Evolutionary conservation across 2,797 vertebrate genomes (phyloP), one percentile per base, ranked within the genome.

Genomic region (Ctenopoma kingsleyae): DNA sequence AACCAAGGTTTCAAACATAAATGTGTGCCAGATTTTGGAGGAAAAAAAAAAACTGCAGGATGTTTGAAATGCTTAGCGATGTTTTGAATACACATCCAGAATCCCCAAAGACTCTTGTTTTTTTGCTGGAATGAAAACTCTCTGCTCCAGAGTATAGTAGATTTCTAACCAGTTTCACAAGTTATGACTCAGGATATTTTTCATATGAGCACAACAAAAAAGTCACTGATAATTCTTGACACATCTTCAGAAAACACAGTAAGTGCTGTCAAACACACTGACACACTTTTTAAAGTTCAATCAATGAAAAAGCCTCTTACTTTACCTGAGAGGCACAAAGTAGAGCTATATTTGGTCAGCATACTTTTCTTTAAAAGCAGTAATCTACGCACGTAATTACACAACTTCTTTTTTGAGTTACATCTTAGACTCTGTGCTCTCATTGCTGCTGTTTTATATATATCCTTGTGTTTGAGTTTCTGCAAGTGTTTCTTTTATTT

Each of bases 21-120:
- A 9, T 32, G 30, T 32, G 30, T 32, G 30, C 30, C 30, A 32
- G 30, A 32, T 32, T 32, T 9, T 27, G 25, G 23, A 27, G 25
- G 6, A 27, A 30, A 30, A 30, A 32, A 32, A 32, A 32, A 9
- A 32, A 3, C 53, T 41, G 41, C 3, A 19, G 25, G 5, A 55
- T 61, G 53, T 66, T 32, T 44, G 67, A 67, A 66, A 32, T 27
- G 30, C 43, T 17, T 57, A 20, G 63, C 15, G 32, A 22, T 63
- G 40, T 46, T 55, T 35, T 57, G 13, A 69, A 62, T 49, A 56
- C 9, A 3, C 0, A 5, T 47, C 43, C 41, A 25, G 41, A 68
- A 53, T 74, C 46, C 22, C 58, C 11, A 40, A 53, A 60, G 41
- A 52, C 38, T 19, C 30, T 32, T 30, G 30, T 30, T 4, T 16